These are phyloP conservation scores for Plemyria rubiginata DNA, from an alignment of 2,888 invertebrate genomes.

Conservation along the genomic window DNA sequence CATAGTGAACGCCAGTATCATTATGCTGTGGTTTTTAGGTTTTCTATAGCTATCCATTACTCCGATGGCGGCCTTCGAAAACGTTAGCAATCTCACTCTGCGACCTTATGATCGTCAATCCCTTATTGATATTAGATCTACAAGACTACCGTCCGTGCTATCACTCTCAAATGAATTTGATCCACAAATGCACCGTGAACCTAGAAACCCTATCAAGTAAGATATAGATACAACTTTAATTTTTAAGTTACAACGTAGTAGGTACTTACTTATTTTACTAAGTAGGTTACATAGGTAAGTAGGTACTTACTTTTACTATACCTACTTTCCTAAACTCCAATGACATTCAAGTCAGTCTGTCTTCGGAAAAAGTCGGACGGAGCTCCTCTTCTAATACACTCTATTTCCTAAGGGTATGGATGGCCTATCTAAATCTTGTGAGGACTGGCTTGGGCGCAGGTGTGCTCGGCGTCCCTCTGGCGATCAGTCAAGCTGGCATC, in stretches of 20 bases:
- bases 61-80: conserved; percentile 63
- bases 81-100: conserved; percentile 49
- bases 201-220: conserved; percentile 56
- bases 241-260: no score
- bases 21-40: no score
- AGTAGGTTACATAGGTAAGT: no score
- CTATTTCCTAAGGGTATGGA: conserved; percentile 53
- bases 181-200: conserved; percentile 54
- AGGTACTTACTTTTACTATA: no score
- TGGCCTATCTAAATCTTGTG: conserved; percentile 67
- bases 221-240: background rate
- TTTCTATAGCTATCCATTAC: background rate
- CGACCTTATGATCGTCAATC: conserved; percentile 35
- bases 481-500: conserved; percentile 63
- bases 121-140: conserved; percentile 51
- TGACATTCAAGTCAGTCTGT: no score
- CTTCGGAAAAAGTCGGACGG: no score
- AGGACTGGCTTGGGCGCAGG: conserved; percentile 61
- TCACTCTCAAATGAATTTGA: conserved; percentile 48
- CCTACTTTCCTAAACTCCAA: no score
- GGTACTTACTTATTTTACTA: no score
- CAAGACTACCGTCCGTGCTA: conserved; percentile 44
- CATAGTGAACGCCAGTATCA: no score
- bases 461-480: conserved; percentile 62
- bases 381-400: background rate